A percentile compares a stretch with the other conserved stretches of the same genome.
These are phyloP conservation scores for Sphenodon punctatus DNA, from an alignment of 2,797 vertebrate genomes.

Conservation along the genomic window DNA sequence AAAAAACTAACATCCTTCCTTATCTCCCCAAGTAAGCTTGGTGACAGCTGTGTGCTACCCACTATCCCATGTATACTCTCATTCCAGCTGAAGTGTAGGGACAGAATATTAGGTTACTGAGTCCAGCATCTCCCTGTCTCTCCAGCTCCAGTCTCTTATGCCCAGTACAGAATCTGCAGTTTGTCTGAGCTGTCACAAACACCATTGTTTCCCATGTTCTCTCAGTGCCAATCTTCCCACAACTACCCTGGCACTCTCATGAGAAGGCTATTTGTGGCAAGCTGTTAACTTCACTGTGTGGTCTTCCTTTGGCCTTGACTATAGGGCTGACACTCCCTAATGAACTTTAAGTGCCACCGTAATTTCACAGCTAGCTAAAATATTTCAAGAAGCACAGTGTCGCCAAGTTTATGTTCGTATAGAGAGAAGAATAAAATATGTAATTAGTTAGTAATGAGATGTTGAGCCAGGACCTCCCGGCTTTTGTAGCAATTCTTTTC, in stretches of 20 bases:
- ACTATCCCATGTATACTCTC: not conserved
- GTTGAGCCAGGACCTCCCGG: not conserved
- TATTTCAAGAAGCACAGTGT: not conserved
- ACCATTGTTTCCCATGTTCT: not conserved
- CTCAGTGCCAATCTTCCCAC: not conserved
- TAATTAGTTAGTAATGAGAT: not conserved
- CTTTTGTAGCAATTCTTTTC: not conserved
- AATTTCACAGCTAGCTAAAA: not conserved
- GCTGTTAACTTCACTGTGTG: not conserved
- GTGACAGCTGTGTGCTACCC: accelerated
- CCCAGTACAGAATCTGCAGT: not conserved
- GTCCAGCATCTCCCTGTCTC: not conserved
- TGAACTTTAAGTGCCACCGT: not conserved
- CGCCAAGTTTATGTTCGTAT: not conserved
- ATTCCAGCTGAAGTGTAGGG: not conserved
- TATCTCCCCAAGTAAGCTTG: not conserved
- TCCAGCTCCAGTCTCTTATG: not conserved
- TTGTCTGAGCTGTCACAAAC: not conserved
- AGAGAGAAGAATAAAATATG: not conserved
- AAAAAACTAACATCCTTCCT: accelerated
- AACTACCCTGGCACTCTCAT: not conserved
- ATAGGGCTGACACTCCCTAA: not conserved
- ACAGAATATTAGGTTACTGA: not conserved
- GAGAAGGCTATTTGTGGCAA: too few species aligned
- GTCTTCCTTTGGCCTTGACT: not conserved